A percentile compares a stretch with the other conserved stretches of the same genome.
These are phyloP conservation scores for Linyphia triangularis DNA, from an alignment of 2,888 invertebrate species.

Conservation along the genomic window DNA sequence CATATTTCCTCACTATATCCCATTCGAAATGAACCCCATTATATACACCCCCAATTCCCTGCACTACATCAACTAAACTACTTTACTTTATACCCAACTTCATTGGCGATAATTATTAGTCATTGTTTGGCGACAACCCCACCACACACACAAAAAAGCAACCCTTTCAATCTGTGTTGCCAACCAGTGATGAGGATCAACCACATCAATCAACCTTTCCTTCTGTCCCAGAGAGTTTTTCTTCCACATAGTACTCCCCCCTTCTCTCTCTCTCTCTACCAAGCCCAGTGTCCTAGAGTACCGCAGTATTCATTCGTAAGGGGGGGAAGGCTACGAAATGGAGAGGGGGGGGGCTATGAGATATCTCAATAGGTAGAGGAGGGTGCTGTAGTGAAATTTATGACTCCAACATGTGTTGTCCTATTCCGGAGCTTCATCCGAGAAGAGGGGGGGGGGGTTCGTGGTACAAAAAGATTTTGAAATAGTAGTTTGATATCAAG, in stretches of 20 bases:
- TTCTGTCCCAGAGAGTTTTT: conserved; percentile 54
- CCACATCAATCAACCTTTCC: conserved; percentile 71
- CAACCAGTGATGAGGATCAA: conserved; percentile 61
- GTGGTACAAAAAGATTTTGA: conserved; percentile 54
- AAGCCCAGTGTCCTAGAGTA: conserved; percentile 19
- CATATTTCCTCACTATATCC: too few species aligned
- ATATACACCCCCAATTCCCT: neutral
- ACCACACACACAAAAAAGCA: conserved; percentile 6
- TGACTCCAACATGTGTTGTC: conserved; percentile 75
- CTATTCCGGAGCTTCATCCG: conserved; percentile 5
- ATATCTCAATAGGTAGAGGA: conserved; percentile 72
- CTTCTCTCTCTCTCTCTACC: conserved; percentile 1
- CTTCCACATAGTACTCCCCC: conserved; percentile 13
- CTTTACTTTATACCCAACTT: neutral
- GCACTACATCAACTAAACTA: neutral
- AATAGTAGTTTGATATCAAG: conserved; percentile 21
- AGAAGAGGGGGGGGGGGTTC: conserved; percentile 11
- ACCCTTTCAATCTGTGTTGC: conserved; percentile 49
- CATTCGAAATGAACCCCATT: neutral
- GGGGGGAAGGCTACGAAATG: too few species aligned
- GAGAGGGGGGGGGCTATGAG: conserved; percentile 36
- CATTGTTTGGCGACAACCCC: conserved; percentile 35
- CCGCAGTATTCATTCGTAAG: conserved; percentile 64
- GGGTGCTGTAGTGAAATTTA: conserved; percentile 73
- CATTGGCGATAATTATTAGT: conserved; percentile 36